Evolutionary conservation across 2,888 invertebrate species (phyloP), one percentile per base, ranked within the genome.

Genomic region (Mythimna ferrago): DNA sequence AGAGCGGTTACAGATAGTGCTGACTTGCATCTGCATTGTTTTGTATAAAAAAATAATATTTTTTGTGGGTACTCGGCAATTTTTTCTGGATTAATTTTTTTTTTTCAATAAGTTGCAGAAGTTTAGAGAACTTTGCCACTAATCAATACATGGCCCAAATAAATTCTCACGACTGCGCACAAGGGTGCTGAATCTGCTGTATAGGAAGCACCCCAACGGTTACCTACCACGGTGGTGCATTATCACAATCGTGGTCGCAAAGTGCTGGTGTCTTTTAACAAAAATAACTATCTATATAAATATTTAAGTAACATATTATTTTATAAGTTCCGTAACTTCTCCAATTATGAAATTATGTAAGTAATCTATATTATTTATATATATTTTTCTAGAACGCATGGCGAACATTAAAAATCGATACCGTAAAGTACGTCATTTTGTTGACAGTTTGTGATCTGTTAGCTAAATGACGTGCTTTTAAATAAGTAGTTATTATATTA

Each of bases 101-200:
- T 54, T 56, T 61, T 48, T 48, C 1, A 10, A n/a, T 26, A 41
- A 54, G 6, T 48, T 78, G 57, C 32, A 58, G 44, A 63, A 38
- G 21, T 53, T 77, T 48, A 19, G 32, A 53, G 66, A 14, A 48
- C 53, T 32, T 21, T 63, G 21, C 58, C 7, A 54, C 48, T 77
- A 77, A 77, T 77, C 77, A 77, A 77, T 77, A 77, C 77, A 68
- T 66, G 66, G 66, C 77, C 72, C 66, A 77, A 77, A 76, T 76
- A 66, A 76, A 77, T 72, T 77, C 66, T 72, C 63, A 77, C 77
- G 77, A 48, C 78, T 77, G 77, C 77, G 77, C 77, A 77, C 76
- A 77, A 77, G 56, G 71, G 44, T 66, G 48, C 72, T 66, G 32
- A 76, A 56, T 60, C 21, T 35, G 69, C 54, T 66, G 26, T 19